A percentile compares a stretch with the other conserved stretches of the same genome.
Conservation (phyloP, 1,140 invertebrate species). For the Asbolus verrucosus region DNA sequence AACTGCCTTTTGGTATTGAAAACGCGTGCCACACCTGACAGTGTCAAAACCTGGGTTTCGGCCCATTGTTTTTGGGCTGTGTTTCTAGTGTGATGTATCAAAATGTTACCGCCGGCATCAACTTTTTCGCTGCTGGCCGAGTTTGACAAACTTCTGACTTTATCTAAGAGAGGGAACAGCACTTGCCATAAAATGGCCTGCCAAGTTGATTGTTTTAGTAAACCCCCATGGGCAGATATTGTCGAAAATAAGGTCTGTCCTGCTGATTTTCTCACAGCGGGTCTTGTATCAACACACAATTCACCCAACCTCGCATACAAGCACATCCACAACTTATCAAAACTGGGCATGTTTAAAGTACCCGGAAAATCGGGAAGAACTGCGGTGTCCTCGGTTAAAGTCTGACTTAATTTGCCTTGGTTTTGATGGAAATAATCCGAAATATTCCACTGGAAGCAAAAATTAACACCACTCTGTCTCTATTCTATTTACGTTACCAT, state of each 20-base stretch:
- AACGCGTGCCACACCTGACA: slow-evolving; percentile 75
- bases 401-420: slow-evolving; percentile 85
- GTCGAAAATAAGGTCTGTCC: slow-evolving; percentile 98
- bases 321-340: slow-evolving; percentile 96
- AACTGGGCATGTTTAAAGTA: slow-evolving; percentile 86
- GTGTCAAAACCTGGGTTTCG: slow-evolving; percentile 83
- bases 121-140: slow-evolving; percentile 95
- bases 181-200: slow-evolving; percentile 91
- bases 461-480: slow-evolving; percentile 4
- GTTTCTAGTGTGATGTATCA: slow-evolving; percentile 98
- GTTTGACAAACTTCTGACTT: slow-evolving; percentile 89
- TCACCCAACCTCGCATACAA: slow-evolving; percentile 91
- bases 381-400: slow-evolving; percentile 76
- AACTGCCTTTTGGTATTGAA: slow-evolving; percentile 93
- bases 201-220: slow-evolving; percentile 91
- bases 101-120: slow-evolving; percentile 90
- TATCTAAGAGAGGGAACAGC: slow-evolving; percentile 94
- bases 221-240: slow-evolving; percentile 92
- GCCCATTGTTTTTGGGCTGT: slow-evolving; percentile 99
- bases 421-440: slow-evolving; percentile 97
- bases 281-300: slow-evolving; percentile 93
- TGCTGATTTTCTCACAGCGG: slow-evolving; percentile 97
- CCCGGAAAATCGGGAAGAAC: slow-evolving; percentile 87
- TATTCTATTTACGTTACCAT: slow-evolving; percentile 74
- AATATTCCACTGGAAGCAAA: slow-evolving; percentile 90